Conservation (phyloP, 2,888 invertebrate genomes). For the Tridacna crocea region DNA sequence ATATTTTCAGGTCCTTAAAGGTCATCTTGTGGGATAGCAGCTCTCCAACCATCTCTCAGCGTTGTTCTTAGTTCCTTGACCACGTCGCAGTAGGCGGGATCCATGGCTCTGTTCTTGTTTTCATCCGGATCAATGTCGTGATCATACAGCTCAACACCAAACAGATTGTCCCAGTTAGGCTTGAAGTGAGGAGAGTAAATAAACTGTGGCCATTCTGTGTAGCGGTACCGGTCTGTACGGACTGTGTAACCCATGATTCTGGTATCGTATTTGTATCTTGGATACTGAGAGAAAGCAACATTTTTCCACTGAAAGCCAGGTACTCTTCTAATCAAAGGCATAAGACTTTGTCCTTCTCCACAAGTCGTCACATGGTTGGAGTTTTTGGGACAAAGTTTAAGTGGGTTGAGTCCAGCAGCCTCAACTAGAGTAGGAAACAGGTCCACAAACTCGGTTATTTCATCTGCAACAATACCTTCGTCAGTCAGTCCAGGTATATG, state of each 20-base stretch:
- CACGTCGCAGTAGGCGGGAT: slow-evolving; percentile 79
- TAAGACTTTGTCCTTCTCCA: slow-evolving; percentile 65
- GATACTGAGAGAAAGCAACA: slow-evolving; percentile 62
- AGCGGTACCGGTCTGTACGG: slow-evolving; percentile 63
- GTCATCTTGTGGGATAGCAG: slow-evolving; percentile 6
- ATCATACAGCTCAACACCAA: slow-evolving; percentile 90
- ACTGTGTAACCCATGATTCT: slow-evolving; percentile 70
- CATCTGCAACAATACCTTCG: slow-evolving; percentile 42
- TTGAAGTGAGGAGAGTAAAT: slow-evolving; percentile 43
- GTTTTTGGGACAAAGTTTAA: slow-evolving; percentile 58
- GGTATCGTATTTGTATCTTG: slow-evolving; percentile 40
- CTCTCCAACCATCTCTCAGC: slow-evolving; percentile 55
- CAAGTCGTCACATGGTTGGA: slow-evolving; percentile 52
- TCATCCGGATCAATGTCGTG: slow-evolving; percentile 89
- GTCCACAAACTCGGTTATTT: slow-evolving; percentile 70
- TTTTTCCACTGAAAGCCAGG: slow-evolving; percentile 36
- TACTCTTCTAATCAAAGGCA: slow-evolving; percentile 58
- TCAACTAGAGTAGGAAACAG: slow-evolving; percentile 73
- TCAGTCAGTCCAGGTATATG: slow-evolving; percentile 62
- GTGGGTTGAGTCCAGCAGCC: slow-evolving; percentile 62
- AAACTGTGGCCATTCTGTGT: slow-evolving; percentile 62
- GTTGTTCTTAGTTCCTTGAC: slow-evolving; percentile 37
- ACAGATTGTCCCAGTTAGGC: slow-evolving; percentile 79
- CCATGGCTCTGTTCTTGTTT: slow-evolving; percentile 88
- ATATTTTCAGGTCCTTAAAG: too few species aligned